A percentile compares a stretch with the other conserved stretches of the same genome.
Evolutionary conservation across 2,797 vertebrate genomes (phyloP).

Genomic region (Epinephelus malabaricus): DNA sequence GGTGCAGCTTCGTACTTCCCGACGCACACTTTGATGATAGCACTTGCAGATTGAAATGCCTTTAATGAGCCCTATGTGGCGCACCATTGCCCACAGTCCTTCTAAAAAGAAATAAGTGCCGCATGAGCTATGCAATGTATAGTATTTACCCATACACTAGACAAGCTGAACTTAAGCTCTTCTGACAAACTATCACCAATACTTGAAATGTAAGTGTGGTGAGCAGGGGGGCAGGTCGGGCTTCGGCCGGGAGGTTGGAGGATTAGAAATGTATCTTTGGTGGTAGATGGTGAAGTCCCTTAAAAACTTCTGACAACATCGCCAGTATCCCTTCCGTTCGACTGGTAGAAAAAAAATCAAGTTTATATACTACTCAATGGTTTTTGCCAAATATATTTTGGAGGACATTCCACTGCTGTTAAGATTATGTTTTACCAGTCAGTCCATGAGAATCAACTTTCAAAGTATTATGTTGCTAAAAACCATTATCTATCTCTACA

Average conservation of each 20-base stretch:
- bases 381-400: neutral
- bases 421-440: neutral
- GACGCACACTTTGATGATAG: constrained; percentile 88
- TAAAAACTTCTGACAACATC: no score
- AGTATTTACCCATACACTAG: constrained; percentile 89
- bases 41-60: constrained; percentile 93
- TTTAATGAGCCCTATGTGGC: constrained; percentile 88
- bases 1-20: constrained; percentile 85
- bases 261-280: neutral
- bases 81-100: constrained; percentile 83
- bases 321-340: no score
- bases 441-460: neutral
- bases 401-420: neutral
- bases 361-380: neutral
- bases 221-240: neutral
- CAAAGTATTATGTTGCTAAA: no score
- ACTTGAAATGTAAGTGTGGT: constrained; percentile 91
- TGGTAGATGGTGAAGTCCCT: neutral
- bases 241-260: neutral
- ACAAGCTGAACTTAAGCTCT: constrained; percentile 85
- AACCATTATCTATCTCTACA: no score
- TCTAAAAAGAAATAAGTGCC: constrained; percentile 87
- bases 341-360: no score
- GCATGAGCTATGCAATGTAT: constrained; percentile 97
- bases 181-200: constrained; percentile 91